Conservation (phyloP, 2,113 vertebrate genomes). For the Zeus faber region DNA sequence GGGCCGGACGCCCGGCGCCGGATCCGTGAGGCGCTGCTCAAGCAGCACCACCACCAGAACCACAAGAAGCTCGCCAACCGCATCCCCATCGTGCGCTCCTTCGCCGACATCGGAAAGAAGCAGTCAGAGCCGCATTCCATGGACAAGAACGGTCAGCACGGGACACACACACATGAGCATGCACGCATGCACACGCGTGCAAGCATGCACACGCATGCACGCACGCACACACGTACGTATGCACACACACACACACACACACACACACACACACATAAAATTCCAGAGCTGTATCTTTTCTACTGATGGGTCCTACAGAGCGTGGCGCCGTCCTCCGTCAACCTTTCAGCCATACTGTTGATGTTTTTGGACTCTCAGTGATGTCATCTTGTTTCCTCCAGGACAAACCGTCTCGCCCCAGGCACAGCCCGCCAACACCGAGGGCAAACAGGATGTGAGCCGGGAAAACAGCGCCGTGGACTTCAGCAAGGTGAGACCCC, state of each 20-base stretch:
- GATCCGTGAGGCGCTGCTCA: conserved; percentile 92
- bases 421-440: conserved; percentile 82
- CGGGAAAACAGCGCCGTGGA: conserved; percentile 97
- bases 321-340: conserved; percentile 5
- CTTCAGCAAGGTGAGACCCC: conserved; percentile 90
- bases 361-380: conserved; percentile 28
- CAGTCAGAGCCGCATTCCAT: conserved; percentile 98
- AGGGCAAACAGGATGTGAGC: conserved; percentile 92
- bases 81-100: conserved; percentile 96
- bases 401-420: conserved; percentile 94
- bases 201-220: background rate
- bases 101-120: conserved; percentile 98
- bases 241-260: conserved; percentile 9
- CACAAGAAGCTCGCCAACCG: conserved; percentile 97
- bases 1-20: conserved; percentile 88
- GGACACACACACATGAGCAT: conserved; percentile 31
- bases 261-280: background rate
- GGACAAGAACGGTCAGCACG: conserved; percentile 99
- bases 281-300: too few relatives aligned
- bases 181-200: background rate
- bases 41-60: conserved; percentile 98
- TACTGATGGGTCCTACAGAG: too few relatives aligned
- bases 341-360: conserved; percentile 34
- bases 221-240: background rate
- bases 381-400: conserved; percentile 71